Base-by-base conservation (phyloP, 2,113 vertebrate genomes). In the Cepphus grylle region DNA sequence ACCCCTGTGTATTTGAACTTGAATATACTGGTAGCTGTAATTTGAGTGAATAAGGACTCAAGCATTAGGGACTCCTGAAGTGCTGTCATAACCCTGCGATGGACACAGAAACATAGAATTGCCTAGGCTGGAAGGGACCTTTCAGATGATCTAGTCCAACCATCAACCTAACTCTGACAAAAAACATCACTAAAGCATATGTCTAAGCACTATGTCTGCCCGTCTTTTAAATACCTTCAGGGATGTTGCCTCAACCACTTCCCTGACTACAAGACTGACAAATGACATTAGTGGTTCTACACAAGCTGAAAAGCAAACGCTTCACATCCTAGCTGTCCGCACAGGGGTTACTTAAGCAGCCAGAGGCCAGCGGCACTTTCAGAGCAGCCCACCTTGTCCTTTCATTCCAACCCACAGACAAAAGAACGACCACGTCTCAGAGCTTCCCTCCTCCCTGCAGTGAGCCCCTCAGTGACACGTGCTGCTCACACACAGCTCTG, bases 391-490 rank as follows among this genome's bases (percentile, higher is more conserved):
- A 72, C 63, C 19, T 86, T 49, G n/a, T 16, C 62, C 30, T 72
- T 67, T 49, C 5, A 2, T 56, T 86, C 59, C 34, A 8, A 80
- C 11, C 12, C 43, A 26, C 2, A 7, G 38, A 40, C 40, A 67
- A 67, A 67, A 76, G 49, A 69, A 17, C 2, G 9, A 84, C 42
- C 27, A 20, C 1, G 1, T n/a, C 45, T 67, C 34, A 45, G 61
- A 91, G 56, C 15, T 30, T 80, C 7, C 13, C 14, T 14, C 16
- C 21, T 58, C 55, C 55, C 38, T 86, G 49, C 55, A 76, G 47
- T 2, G 25, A 81, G 27, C 25, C 26, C 4, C 52, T 59, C 0
- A 0, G 38, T 40, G 62, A 15, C 61, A 61, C 2, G 0, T 26
- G 4, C 16, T 49, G n/a, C 36, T 70, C 23, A 49, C 49, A 52